These are phyloP conservation scores for Drosophila siamana DNA, from an alignment of 2,888 invertebrate species.

Conservation along the genomic window DNA sequence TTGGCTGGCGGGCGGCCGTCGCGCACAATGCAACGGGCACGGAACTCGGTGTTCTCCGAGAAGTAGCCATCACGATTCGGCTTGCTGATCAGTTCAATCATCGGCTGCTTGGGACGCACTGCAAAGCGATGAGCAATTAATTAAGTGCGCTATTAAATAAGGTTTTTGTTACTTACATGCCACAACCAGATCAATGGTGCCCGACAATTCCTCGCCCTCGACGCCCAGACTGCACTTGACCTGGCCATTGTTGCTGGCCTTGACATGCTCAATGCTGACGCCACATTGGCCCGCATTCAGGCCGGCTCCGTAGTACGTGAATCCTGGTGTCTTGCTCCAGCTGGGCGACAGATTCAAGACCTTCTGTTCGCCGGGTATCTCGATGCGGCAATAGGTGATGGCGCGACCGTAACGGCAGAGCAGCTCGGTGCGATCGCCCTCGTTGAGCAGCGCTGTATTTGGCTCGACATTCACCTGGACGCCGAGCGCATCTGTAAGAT, in stretches of 20 bases:
- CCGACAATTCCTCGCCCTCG: constrained; percentile 87
- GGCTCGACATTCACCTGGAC: constrained; percentile 83
- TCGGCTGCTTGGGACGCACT: constrained; percentile 84
- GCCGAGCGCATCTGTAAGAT: constrained; percentile 77
- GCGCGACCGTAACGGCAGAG: constrained; percentile 82
- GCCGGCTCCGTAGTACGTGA: constrained; percentile 87
- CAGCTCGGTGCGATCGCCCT: constrained; percentile 83
- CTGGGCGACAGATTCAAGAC: constrained; percentile 86
- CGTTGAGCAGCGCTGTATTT: constrained; percentile 81
- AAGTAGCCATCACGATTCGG: constrained; percentile 81
- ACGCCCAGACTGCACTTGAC: constrained; percentile 89
- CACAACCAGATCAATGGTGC: constrained; percentile 88
- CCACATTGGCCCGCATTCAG: constrained; percentile 90
- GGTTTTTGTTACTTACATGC: constrained; percentile 89
- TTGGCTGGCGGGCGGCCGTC: constrained; percentile 91
- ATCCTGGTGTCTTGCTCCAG: constrained; percentile 85
- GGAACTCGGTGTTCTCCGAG: constrained; percentile 87
- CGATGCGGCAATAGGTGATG: constrained; percentile 85
- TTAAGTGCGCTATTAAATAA: background rate
- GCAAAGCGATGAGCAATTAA: background rate
- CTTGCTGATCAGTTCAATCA: constrained; percentile 76
- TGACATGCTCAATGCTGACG: constrained; percentile 88
- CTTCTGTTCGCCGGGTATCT: constrained; percentile 86
- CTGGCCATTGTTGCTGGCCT: constrained; percentile 89
- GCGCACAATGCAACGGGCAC: constrained; percentile 89